Evolutionary conservation across 2,888 invertebrate genomes (phyloP).

Genomic region (Xylota segnis): DNA sequence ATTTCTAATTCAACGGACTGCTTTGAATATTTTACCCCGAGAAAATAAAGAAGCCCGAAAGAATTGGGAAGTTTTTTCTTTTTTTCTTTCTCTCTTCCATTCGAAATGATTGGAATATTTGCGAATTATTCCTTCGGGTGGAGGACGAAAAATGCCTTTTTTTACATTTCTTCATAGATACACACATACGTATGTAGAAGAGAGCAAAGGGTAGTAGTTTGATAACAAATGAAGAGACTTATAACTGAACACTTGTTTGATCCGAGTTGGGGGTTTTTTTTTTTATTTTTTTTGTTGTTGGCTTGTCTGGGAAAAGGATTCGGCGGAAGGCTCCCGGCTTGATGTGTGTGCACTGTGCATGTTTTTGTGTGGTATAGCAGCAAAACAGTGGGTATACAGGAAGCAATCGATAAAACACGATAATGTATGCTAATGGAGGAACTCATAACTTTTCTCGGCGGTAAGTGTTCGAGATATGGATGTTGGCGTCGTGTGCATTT

Average conservation of each 20-base stretch:
- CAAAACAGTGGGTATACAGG: slow-evolving; percentile 14
- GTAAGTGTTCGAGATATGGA: slow-evolving; percentile 39
- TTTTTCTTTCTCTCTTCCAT: slow-evolving; percentile 22
- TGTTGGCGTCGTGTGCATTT: slow-evolving; percentile 37
- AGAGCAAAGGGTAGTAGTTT: slow-evolving; percentile 13
- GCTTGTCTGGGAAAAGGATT: background rate
- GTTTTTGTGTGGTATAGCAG: slow-evolving; percentile 4
- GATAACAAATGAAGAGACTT: slow-evolving; percentile 37
- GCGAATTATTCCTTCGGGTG: slow-evolving; percentile 37
- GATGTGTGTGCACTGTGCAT: background rate
- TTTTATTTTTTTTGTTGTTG: slow-evolving; percentile 1
- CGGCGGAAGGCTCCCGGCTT: background rate
- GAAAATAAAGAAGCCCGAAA: slow-evolving; percentile 16
- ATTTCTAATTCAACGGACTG: slow-evolving; percentile 56
- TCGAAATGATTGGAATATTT: slow-evolving; percentile 61
- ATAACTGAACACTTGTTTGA: slow-evolving; percentile 63
- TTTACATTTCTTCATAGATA: slow-evolving; percentile 7
- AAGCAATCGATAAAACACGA: slow-evolving; percentile 62
- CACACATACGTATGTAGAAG: background rate
- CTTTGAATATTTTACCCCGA: slow-evolving; percentile 64
- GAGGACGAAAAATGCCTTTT: slow-evolving; percentile 40
- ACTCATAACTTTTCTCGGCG: slow-evolving; percentile 34
- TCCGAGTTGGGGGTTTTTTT: slow-evolving; percentile 5
- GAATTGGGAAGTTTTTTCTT: slow-evolving; percentile 10
- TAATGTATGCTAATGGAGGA: slow-evolving; percentile 60